Conservation (phyloP, 1,140 invertebrate species). For the Holcopasites calliopsidis region DNA sequence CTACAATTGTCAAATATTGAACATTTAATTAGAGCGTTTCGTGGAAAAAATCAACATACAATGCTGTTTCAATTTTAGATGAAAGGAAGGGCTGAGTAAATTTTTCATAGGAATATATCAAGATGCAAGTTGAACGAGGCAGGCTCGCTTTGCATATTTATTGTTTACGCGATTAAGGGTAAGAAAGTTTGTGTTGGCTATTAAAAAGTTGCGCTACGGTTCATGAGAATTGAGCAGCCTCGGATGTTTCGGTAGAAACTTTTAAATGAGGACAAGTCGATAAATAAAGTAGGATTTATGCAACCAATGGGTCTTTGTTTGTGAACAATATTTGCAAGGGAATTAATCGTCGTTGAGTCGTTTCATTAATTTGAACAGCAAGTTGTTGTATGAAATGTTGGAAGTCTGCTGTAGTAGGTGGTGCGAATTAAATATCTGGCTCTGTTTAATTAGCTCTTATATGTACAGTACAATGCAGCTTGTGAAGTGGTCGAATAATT, state of each 20-base stretch:
- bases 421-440: background rate
- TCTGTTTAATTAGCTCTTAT: background rate
- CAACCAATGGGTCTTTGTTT: background rate
- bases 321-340: background rate
- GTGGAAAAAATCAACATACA: too few relatives aligned
- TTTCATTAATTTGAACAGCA: too few relatives aligned
- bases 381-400: background rate
- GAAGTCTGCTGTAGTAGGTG: too few relatives aligned
- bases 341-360: too few relatives aligned
- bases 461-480: background rate
- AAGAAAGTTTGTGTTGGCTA: conserved; percentile 22
- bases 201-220: conserved; percentile 5
- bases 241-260: background rate
- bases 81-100: background rate
- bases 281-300: background rate
- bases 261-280: conserved; percentile 13
- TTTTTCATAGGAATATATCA: background rate
- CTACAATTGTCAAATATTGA: too few relatives aligned
- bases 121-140: background rate
- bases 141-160: conserved; percentile 37
- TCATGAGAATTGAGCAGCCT: background rate
- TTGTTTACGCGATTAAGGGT: background rate
- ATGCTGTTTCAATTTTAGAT: too few relatives aligned
- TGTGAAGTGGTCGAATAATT: too few relatives aligned
- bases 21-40: too few relatives aligned